Base-by-base conservation (phyloP, 35 echinoderm and acorn worm genomes). In the Lytechinus pictus region DNA sequence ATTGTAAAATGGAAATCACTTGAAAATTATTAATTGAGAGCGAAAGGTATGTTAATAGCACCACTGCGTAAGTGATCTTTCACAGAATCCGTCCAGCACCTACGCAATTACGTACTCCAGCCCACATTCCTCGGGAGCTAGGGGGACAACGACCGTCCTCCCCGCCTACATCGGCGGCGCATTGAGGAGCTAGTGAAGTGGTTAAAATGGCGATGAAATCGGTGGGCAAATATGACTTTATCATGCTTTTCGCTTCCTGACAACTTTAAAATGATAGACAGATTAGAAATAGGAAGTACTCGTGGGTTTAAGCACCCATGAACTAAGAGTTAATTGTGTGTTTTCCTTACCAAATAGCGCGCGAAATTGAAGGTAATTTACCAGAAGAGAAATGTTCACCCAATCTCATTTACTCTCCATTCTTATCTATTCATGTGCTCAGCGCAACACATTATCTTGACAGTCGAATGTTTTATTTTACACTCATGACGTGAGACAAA, bases 341-440 rank as follows among this genome's bases (percentile, higher is more conserved):
- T 90, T 90, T 54, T 54, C 88, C 52, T 90, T 5, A 90, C 27
- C 52, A 90, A 90, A 54, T 90, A 90, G 88, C 88, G 88, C 29
- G 52, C 9, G 29, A 54, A 90, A 90, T 90, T 90, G 88, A 44
- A 44, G 7, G n/a, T 52, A 90, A 90, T 90, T 90, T 54, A 21
- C 10, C 33, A 44, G 33, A 44, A 28, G 88, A 52, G 27, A 90
- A 90, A 90, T 90, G 28, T 33, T 44, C 88, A 90, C 88, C 10
- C 52, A 90, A 90, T 54, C n/a, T 44, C 33, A 0, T 44, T 1
- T 44, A 44, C 33, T 44, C 33, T 44, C 66, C 19, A 79, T 79
- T 4, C 12, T 79, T 79, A 79, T 79, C 66, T 79, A n/a, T 19
- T 79, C 66, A 79, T n/a, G 66, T 79, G 16, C 66, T 16, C 6